A percentile compares a stretch with the other conserved stretches of the same genome.
These are phyloP conservation scores for Megaleporinus macrocephalus DNA, from an alignment of 2,113 vertebrate genomes.

Conservation along the genomic window DNA sequence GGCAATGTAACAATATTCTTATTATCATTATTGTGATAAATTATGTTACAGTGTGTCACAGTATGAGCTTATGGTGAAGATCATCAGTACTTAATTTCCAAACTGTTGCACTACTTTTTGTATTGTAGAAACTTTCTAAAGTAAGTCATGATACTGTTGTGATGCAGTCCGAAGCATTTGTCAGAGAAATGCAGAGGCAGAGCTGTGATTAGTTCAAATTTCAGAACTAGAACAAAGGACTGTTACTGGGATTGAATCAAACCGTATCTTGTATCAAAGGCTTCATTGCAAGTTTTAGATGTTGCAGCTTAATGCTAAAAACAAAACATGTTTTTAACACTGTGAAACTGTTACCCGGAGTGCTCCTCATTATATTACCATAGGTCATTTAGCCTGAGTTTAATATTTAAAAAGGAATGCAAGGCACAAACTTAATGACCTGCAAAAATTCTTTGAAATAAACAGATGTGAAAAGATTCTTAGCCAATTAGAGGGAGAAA, in stretches of 20 bases:
- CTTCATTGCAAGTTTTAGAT: not conserved
- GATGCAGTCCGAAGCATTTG: not conserved
- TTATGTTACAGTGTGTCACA: no score
- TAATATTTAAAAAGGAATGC: conserved; percentile 11
- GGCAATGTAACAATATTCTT: no score
- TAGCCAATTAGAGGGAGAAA: conserved; percentile 9
- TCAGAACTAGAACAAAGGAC: not conserved
- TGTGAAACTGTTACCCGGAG: not conserved
- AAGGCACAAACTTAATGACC: conserved; percentile 10
- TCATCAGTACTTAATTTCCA: no score
- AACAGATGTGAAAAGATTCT: not conserved
- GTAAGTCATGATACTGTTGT: no score
- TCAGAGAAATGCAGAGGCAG: not conserved
- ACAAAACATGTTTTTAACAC: not conserved
- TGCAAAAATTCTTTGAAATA: conserved; percentile 1
- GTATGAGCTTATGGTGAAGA: no score
- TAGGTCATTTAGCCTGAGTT: not conserved
- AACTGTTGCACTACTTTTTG: no score
- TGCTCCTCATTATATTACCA: conserved; percentile 15
- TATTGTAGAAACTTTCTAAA: no score
- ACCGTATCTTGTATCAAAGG: not conserved
- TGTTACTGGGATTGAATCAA: not conserved
- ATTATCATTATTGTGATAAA: no score
- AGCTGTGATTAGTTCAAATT: not conserved
- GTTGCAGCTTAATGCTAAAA: not conserved